Evolutionary conservation across 2,113 vertebrate species (phyloP).

Genomic region (Amazona guildingii): DNA sequence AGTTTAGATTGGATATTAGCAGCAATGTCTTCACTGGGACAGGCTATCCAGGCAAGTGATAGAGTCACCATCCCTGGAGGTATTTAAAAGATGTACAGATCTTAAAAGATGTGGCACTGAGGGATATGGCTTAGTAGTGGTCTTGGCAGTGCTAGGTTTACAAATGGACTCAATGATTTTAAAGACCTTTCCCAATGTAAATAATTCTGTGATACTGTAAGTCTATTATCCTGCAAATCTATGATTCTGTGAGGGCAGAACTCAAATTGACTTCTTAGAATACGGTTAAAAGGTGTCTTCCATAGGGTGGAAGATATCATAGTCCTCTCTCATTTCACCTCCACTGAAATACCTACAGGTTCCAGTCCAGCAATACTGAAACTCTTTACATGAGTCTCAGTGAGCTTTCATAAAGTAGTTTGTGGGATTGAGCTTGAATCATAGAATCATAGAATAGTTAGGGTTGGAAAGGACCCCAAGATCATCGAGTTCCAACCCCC

Average conservation of each 20-base stretch:
- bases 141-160: neutral
- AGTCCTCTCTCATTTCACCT: neutral
- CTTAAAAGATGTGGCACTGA: neutral
- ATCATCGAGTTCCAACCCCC: too few relatives aligned
- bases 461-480: too few relatives aligned
- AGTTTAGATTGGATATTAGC: neutral
- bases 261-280: neutral
- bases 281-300: neutral
- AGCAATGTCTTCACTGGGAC: neutral
- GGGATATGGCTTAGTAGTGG: too few relatives aligned
- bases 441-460: too few relatives aligned
- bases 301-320: neutral
- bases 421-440: neutral
- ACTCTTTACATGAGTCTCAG: neutral
- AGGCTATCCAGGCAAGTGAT: neutral
- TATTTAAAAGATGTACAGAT: rapidly evolving
- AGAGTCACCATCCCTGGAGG: neutral
- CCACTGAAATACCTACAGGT: neutral
- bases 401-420: neutral
- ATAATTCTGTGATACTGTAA: neutral
- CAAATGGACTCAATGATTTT: neutral
- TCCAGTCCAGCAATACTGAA: neutral
- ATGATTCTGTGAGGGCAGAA: neutral
- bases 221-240: neutral
- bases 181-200: neutral